Conservation (phyloP, 2,113 vertebrate species). For the Eulacestoma nigropectus region DNA sequence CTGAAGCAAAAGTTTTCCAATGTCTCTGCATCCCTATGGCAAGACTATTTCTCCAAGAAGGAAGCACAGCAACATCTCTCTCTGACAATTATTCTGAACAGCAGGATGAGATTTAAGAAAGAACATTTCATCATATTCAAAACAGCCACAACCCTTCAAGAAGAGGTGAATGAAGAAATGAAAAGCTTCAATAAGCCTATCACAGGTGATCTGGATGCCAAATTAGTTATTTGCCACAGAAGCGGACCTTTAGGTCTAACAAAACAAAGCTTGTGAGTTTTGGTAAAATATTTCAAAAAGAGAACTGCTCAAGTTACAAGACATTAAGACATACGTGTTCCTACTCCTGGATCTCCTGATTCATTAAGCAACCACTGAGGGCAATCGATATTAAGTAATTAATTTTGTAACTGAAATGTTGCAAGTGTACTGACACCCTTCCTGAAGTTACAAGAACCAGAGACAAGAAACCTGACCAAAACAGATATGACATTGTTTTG, state of each 20-base stretch:
- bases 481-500: neutral
- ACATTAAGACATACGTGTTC: neutral
- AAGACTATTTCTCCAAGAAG: neutral
- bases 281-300: neutral
- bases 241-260: neutral
- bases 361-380: neutral
- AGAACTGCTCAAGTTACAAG: neutral
- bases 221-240: neutral
- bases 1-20: neutral
- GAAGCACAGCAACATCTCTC: neutral
- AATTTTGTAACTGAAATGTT: constrained; percentile 50
- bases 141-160: neutral
- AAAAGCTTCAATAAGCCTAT: neutral
- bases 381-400: constrained; percentile 37
- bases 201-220: neutral
- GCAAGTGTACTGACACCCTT: constrained; percentile 12
- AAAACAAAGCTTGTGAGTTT: neutral
- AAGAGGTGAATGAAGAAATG: neutral
- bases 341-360: neutral
- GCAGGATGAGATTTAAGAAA: neutral
- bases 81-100: neutral
- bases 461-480: neutral
- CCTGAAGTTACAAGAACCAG: neutral
- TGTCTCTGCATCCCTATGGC: neutral
- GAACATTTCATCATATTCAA: neutral